Conservation (phyloP, 1,140 invertebrate genomes). For the Nymphalis io region DNA sequence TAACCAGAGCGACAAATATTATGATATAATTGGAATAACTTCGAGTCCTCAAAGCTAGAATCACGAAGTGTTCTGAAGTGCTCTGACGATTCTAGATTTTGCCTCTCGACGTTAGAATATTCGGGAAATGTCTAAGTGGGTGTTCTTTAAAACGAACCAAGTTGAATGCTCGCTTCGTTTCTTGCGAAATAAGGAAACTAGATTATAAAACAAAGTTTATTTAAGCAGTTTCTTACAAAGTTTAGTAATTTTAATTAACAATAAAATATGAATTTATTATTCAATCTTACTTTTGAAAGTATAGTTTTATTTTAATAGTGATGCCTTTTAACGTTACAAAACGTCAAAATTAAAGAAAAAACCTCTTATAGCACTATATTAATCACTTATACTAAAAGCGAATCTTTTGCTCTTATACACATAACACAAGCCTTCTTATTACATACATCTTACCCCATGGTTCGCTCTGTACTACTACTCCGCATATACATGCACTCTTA, state of each 20-base stretch:
- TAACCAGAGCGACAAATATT: background rate
- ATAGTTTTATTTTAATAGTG: too few species aligned
- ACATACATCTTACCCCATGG: too few species aligned
- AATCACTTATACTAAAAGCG: too few species aligned
- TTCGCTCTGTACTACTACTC: too few species aligned
- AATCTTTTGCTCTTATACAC: too few species aligned
- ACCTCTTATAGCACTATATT: too few species aligned
- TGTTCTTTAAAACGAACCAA: background rate
- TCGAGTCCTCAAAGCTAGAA: background rate
- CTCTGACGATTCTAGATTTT: background rate
- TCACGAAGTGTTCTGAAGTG: background rate
- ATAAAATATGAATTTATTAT: too few species aligned
- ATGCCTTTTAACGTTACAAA: too few species aligned
- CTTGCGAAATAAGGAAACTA: background rate
- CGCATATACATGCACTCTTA: too few species aligned
- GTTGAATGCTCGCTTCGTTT: background rate
- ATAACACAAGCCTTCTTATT: too few species aligned
- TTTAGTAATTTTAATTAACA: background rate
- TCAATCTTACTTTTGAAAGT: too few species aligned
- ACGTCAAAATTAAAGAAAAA: too few species aligned
- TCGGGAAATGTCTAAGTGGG: background rate
- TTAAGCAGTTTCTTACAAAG: background rate
- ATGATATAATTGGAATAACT: constrained; percentile 2
- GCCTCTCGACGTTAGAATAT: background rate
- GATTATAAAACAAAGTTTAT: background rate